A percentile compares a stretch with the other conserved stretches of the same genome.
phyloP scores from a whole-genome alignment of 2,888 invertebrate genomes.

The Trimorus sp. region DNA sequence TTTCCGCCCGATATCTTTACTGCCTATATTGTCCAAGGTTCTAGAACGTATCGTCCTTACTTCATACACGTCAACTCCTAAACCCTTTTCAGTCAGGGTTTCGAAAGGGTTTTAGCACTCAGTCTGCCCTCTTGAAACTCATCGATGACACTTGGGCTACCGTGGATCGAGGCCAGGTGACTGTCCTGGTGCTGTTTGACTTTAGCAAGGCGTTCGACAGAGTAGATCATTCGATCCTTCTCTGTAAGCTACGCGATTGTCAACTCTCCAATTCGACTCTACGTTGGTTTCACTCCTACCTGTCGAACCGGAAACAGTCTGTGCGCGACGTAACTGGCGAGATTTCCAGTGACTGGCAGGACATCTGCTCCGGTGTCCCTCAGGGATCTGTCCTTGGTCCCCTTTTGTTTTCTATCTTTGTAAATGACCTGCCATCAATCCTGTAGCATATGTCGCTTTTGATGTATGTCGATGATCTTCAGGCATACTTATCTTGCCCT shows the following conservation, averaged over 20 bases:
- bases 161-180: neutral
- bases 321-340: neutral
- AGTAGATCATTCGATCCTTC: no score
- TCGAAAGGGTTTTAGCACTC: neutral
- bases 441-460: neutral
- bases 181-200: neutral
- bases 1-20: neutral
- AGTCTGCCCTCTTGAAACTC: neutral
- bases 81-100: neutral
- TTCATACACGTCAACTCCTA: neutral
- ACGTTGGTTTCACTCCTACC: conserved; percentile 3
- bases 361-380: neutral
- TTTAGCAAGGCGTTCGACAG: neutral
- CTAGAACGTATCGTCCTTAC: neutral
- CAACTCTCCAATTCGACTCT: neutral
- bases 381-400: conserved; percentile 8
- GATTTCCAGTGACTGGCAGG: neutral
- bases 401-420: neutral
- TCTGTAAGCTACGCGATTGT: neutral
- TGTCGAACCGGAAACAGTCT: neutral
- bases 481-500: neutral
- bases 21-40: neutral
- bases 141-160: neutral
- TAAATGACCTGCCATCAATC: neutral
- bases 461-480: neutral